Evolutionary conservation across 2,113 vertebrate genomes (phyloP).

Genomic region (Ornithorhynchus anatinus): DNA sequence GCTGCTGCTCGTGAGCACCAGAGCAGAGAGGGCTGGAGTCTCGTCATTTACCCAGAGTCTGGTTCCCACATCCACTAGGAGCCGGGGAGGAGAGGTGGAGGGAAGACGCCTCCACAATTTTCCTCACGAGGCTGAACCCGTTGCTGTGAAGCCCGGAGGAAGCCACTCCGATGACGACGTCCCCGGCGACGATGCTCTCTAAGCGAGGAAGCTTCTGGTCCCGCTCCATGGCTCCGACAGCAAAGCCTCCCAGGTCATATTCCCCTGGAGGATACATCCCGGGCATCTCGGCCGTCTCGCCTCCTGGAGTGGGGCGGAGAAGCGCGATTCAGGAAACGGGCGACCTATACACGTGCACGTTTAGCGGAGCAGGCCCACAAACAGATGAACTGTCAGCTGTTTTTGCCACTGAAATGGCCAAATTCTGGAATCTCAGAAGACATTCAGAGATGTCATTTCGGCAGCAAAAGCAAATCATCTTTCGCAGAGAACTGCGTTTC

Average conservation of each 20-base stretch:
- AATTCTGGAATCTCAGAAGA: too few relatives aligned
- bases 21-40: background rate
- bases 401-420: too few relatives aligned
- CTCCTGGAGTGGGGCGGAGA: slow-evolving; percentile 70
- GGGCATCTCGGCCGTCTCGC: slow-evolving; percentile 96
- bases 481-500: too few relatives aligned
- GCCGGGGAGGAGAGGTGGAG: slow-evolving; percentile 79
- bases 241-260: slow-evolving; percentile 94
- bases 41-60: slow-evolving; percentile 80
- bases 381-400: too few relatives aligned
- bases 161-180: slow-evolving; percentile 84
- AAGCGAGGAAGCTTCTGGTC: slow-evolving; percentile 82
- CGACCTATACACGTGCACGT: too few relatives aligned
- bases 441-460: too few relatives aligned
- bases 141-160: slow-evolving; percentile 97
- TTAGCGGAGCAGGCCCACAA: too few relatives aligned
- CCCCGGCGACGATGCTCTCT: slow-evolving; percentile 79
- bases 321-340: background rate
- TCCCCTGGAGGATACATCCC: slow-evolving; percentile 86
- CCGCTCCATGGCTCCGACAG: slow-evolving; percentile 88
- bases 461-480: too few relatives aligned
- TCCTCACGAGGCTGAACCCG: slow-evolving; percentile 93
- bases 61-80: slow-evolving; percentile 66
- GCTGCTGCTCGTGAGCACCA: background rate
- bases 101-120: slow-evolving; percentile 78